These are phyloP conservation scores for Cyrtorhinus lividipennis DNA, from an alignment of 1,140 invertebrate species.

Conservation along the genomic window DNA sequence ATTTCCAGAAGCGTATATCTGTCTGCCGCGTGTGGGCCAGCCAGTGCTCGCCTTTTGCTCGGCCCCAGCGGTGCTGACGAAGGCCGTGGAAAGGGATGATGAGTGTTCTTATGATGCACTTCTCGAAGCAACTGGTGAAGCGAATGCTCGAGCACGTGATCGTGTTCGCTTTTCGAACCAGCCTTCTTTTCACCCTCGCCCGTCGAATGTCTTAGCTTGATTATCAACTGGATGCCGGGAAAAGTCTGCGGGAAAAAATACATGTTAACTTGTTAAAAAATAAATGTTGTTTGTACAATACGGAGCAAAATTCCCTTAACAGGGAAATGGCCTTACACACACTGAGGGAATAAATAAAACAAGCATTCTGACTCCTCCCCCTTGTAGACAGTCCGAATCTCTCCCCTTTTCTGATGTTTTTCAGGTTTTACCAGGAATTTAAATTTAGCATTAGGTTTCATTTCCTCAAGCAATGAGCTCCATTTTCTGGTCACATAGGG, in stretches of 20 bases:
- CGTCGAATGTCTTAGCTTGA: slow-evolving; percentile 50
- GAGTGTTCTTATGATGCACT: slow-evolving; percentile 81
- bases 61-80: slow-evolving; percentile 81
- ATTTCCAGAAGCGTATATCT: slow-evolving; percentile 73
- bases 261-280: too few relatives aligned
- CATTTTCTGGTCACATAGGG: not conserved
- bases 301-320: too few relatives aligned
- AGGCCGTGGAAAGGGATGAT: slow-evolving; percentile 88
- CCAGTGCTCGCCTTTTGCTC: slow-evolving; percentile 72
- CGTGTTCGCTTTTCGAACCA: slow-evolving; percentile 62
- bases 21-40: slow-evolving; percentile 78
- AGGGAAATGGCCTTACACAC: too few relatives aligned
- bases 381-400: too few relatives aligned
- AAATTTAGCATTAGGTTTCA: too few relatives aligned
- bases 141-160: slow-evolving; percentile 91
- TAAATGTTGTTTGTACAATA: too few relatives aligned
- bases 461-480: too few relatives aligned
- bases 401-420: too few relatives aligned
- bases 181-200: slow-evolving; percentile 26
- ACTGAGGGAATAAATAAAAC: too few relatives aligned
- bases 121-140: slow-evolving; percentile 84
- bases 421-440: too few relatives aligned
- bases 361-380: too few relatives aligned
- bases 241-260: slow-evolving; percentile 47
- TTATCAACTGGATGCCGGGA: slow-evolving; percentile 78